Evolutionary conservation across 2,113 vertebrate genomes (phyloP).

Genomic region (Circaetus gallicus): DNA sequence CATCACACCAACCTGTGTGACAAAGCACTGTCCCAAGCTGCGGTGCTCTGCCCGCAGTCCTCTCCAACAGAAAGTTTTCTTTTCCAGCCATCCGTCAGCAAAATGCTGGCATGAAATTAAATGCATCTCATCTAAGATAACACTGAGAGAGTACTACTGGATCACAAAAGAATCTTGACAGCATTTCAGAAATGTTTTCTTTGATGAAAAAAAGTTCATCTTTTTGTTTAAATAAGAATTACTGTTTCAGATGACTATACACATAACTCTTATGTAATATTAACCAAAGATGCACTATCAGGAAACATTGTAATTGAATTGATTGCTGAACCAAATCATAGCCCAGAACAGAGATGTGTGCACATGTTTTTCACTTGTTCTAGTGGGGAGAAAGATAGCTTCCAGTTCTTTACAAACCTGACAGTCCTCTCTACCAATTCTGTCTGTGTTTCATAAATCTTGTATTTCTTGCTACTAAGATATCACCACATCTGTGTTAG

Average conservation of each 20-base stretch:
- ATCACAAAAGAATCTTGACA: not conserved
- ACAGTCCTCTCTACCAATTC: not conserved
- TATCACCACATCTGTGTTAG: not conserved
- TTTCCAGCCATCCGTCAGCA: not conserved
- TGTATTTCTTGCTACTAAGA: not conserved
- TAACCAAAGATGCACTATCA: not conserved
- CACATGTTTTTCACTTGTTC: not conserved
- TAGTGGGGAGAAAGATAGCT: not conserved
- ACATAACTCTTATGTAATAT: not conserved
- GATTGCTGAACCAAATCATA: not conserved
- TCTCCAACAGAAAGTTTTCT: not conserved
- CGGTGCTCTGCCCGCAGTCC: rapidly evolving
- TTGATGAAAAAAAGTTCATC: not conserved
- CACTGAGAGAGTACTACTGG: not conserved
- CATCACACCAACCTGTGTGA: not conserved
- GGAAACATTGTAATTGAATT: not conserved
- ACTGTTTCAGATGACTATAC: not conserved
- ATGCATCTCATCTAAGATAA: not conserved
- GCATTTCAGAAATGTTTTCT: not conserved
- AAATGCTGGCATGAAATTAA: not conserved
- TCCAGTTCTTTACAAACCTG: not conserved
- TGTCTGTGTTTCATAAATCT: not conserved
- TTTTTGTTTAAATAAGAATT: not conserved
- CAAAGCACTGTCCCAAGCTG: not conserved
- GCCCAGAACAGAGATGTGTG: rapidly evolving